Percentiles rank a stretch among this genome's conserved stretches.
Conservation (phyloP, 1,140 invertebrate species). For the Onthophagus taurus region DNA sequence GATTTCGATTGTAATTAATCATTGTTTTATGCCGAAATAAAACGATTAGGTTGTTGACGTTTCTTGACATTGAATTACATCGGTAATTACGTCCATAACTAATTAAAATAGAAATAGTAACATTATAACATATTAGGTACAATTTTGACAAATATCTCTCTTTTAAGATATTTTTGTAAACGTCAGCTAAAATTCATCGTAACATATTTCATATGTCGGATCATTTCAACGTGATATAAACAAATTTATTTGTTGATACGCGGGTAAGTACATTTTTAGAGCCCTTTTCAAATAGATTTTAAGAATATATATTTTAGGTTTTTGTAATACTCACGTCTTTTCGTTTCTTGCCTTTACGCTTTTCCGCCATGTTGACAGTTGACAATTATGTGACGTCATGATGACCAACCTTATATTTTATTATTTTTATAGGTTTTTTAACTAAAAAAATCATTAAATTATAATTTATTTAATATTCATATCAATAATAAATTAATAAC, state of each 20-base stretch:
- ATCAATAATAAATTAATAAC: too few relatives aligned
- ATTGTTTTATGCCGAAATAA: too few relatives aligned
- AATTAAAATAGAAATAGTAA: too few relatives aligned
- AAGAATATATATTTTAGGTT: too few relatives aligned
- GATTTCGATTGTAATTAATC: too few relatives aligned
- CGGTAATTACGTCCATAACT: too few relatives aligned
- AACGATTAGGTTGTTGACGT: too few relatives aligned
- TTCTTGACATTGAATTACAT: too few relatives aligned
- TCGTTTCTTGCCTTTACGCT: constrained; percentile 61
- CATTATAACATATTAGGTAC: too few relatives aligned
- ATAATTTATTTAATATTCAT: background rate
- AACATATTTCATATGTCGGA: constrained; percentile 10
- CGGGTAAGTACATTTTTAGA: background rate
- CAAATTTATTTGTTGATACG: background rate
- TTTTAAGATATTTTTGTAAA: too few relatives aligned
- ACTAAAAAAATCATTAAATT: background rate
- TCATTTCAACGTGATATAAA: background rate
- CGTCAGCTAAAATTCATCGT: constrained; percentile 1
- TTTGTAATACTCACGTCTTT: constrained; percentile 62
- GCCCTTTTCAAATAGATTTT: background rate
- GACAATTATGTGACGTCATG: constrained; percentile 35
- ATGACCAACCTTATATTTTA: constrained; percentile 3
- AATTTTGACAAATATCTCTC: too few relatives aligned
- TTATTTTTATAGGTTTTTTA: background rate
- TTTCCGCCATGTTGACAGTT: constrained; percentile 58